Conservation (phyloP, 2,113 vertebrate genomes). For the Empidonax alnorum region DNA sequence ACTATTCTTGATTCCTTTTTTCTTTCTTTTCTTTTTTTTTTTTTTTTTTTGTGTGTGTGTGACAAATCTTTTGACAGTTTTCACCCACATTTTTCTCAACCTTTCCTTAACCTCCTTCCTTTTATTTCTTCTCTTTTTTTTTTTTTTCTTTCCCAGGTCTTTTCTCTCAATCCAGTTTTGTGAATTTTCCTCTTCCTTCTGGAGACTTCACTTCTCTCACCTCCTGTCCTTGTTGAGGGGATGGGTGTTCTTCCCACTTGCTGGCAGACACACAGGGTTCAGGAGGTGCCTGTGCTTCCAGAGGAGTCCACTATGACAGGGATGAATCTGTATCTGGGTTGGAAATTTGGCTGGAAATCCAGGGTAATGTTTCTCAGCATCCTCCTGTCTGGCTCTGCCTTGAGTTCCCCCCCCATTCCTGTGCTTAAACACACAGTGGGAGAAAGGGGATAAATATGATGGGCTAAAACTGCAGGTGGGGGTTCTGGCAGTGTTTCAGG, state of each 20-base stretch:
- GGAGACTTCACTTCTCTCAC: not conserved
- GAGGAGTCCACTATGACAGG: not conserved
- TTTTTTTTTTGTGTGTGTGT: not conserved
- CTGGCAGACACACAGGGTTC: not conserved
- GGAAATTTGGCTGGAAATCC: not conserved
- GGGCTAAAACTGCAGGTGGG: not conserved
- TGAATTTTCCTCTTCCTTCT: not conserved
- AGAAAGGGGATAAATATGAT: not conserved
- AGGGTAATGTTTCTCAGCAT: not conserved
- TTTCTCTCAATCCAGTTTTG: not conserved
- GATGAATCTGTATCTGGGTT: not conserved
- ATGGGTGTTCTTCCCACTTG: fast-evolving
- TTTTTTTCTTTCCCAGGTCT: not conserved
- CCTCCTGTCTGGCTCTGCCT: not conserved
- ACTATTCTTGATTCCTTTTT: not conserved
- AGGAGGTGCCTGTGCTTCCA: not conserved
- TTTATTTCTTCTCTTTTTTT: not conserved
- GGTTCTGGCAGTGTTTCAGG: not conserved
- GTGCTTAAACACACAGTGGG: not conserved
- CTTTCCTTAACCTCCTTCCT: not conserved
- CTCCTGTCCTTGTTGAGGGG: not conserved
- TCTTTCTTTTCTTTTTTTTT: not conserved
- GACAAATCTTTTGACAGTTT: not conserved
- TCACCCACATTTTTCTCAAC: not conserved
- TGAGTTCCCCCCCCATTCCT: not conserved